phyloP scores from a whole-genome alignment of 2,888 invertebrate genomes.

The Ypsolopha sequella region DNA sequence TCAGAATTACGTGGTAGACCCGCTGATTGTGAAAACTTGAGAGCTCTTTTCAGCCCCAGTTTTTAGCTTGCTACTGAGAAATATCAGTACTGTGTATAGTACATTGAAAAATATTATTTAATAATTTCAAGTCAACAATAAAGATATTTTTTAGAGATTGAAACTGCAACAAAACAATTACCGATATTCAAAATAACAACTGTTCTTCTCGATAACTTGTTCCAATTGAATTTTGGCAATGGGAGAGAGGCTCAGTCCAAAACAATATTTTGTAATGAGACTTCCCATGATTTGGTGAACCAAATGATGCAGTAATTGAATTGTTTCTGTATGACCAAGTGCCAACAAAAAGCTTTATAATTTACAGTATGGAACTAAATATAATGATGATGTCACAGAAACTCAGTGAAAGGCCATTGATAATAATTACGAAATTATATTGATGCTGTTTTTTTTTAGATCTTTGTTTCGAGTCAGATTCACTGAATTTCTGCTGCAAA shows the following conservation, averaged over 20 bases:
- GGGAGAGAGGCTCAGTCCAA: not conserved
- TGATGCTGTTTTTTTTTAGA: too few species aligned
- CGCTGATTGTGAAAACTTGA: too few species aligned
- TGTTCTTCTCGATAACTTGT: too few species aligned
- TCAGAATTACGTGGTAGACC: too few species aligned
- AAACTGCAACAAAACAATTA: constrained; percentile 51
- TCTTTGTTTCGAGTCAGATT: constrained; percentile 1
- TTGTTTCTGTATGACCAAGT: not conserved
- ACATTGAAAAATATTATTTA: not conserved
- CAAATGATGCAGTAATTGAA: not conserved
- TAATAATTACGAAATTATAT: not conserved
- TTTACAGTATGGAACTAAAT: not conserved
- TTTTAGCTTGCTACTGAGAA: too few species aligned
- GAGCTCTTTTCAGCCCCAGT: too few species aligned
- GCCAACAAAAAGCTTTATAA: not conserved
- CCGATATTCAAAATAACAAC: not conserved
- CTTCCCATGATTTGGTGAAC: constrained; percentile 20
- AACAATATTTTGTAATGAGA: constrained; percentile 16
- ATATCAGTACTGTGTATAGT: too few species aligned
- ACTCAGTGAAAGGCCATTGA: not conserved
- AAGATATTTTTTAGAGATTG: constrained; percentile 14
- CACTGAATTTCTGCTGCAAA: constrained; percentile 19
- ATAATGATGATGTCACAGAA: not conserved
- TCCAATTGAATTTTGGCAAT: not conserved
- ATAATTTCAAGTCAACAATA: too few species aligned